Percentiles rank a stretch among this genome's conserved stretches.
Evolutionary conservation across 2,113 vertebrate genomes (phyloP).

Genomic region (Sapajus apella): DNA sequence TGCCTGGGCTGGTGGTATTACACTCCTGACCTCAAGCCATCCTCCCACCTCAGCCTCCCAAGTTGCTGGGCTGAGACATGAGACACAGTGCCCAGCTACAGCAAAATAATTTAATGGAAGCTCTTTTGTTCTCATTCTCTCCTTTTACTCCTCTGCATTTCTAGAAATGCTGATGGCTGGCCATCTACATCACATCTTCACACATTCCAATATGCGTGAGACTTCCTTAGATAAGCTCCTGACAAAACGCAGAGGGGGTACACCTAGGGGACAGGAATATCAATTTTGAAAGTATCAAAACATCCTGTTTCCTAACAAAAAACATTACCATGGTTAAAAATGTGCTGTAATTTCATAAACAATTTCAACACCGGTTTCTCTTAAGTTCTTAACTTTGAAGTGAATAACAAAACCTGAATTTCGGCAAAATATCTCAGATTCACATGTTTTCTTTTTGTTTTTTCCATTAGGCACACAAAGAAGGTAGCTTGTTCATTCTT

Average conservation of each 20-base stretch:
- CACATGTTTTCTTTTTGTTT: not conserved
- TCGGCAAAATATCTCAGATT: not conserved
- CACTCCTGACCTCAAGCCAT: too few relatives aligned
- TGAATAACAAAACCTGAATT: not conserved
- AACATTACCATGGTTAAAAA: not conserved
- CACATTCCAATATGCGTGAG: not conserved
- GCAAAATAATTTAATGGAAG: not conserved
- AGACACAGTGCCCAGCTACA: too few relatives aligned
- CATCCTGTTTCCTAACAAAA: constrained; percentile 9
- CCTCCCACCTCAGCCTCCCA: too few relatives aligned
- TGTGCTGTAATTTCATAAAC: not conserved
- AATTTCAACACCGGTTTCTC: not conserved
- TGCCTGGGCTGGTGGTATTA: too few relatives aligned
- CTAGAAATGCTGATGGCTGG: not conserved
- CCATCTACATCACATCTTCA: not conserved
- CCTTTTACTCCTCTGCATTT: not conserved
- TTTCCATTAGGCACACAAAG: not conserved
- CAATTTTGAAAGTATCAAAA: not conserved
- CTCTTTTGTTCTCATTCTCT: not conserved
- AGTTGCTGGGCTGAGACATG: too few relatives aligned
- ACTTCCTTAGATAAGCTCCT: not conserved
- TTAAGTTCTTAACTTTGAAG: constrained; percentile 15
- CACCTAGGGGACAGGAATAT: not conserved
- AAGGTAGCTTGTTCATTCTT: not conserved
- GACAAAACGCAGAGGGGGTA: not conserved